Base-by-base conservation (phyloP, 1,140 invertebrate genomes). In the Drosophila sproati region DNA sequence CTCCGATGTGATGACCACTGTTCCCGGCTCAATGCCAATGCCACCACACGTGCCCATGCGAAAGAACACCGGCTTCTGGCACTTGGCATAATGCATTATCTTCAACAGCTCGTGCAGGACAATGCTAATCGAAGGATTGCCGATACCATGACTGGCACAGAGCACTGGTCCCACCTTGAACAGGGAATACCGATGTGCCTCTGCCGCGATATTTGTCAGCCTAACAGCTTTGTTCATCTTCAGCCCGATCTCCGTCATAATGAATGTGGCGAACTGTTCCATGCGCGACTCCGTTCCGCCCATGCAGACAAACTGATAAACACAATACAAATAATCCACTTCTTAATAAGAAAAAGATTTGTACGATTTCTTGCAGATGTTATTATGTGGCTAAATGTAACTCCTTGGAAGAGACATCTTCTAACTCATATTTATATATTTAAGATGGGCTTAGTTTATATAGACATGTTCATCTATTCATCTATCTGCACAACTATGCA, bases 31-130 rank as follows among this genome's bases (percentile, higher is more conserved):
- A 6, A 96, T 89, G 82, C 96, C 96, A 73, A 97, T 93, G 6
- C 96, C 96, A 2, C 96, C 96, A 77, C 95, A 95, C 2, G 96
- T 97, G 3, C 96, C 96, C 37, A 97, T 93, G 5, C 96, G 93
- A 77, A 97, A 94, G 82, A 98, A 96, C 4, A 95, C 93, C 2
- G 96, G 96, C 91, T 96, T 94, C 41, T 93, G 94, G 37, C 94
- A 95, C 77, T 93, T 94, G 7, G 96, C 96, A 82, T 97, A 94
- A 82, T 96, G 94, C 93, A 97, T 94, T 2, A 97, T 88, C 91
- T 98, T 97, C 79, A 97, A 94, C 1, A 97, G 92, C 92, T 97
- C 97, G 81, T 97, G 95, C 6, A 97, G 92, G 8, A 97, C 92
- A 60, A 97, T 96, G 28, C 95, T 95, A 3, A 96, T 92, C 0